A percentile compares a stretch with the other conserved stretches of the same genome.
Conservation (phyloP, 1,140 invertebrate genomes). For the Drosophila rufa region DNA sequence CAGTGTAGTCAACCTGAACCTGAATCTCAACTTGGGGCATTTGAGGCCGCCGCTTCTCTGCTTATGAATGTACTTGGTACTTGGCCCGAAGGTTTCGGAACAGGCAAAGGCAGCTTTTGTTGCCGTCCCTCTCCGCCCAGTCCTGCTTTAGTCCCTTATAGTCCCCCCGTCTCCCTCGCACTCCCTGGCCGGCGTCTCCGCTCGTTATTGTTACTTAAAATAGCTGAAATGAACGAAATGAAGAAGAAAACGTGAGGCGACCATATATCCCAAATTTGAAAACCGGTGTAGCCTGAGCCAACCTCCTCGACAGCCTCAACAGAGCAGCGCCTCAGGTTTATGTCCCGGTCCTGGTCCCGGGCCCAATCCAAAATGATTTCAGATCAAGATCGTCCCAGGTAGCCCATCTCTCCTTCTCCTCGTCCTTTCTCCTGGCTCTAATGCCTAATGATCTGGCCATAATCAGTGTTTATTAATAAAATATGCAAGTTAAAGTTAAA, state of each 20-base stretch:
- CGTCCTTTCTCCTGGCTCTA: slow-evolving; percentile 3
- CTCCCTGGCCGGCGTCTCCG: slow-evolving; percentile 19
- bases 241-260: slow-evolving; percentile 61
- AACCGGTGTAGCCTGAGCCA: slow-evolving; percentile 71
- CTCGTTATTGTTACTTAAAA: slow-evolving; percentile 80
- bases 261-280: slow-evolving; percentile 79
- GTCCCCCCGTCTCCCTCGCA: slow-evolving; percentile 20
- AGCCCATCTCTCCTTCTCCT: slow-evolving; percentile 2
- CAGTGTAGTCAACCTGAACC: slow-evolving; percentile 56
- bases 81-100: slow-evolving; percentile 59
- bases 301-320: slow-evolving; percentile 11
- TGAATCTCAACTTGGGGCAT: slow-evolving; percentile 63
- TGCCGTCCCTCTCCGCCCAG: slow-evolving; percentile 14
- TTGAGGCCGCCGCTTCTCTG: slow-evolving; percentile 45
- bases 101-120: slow-evolving; percentile 51
- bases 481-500: background rate
- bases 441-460: slow-evolving; percentile 23
- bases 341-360: slow-evolving; percentile 30
- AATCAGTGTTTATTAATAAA: slow-evolving; percentile 18
- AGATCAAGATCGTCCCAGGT: slow-evolving; percentile 27
- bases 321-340: slow-evolving; percentile 30
- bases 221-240: slow-evolving; percentile 68
- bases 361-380: slow-evolving; percentile 13
- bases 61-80: slow-evolving; percentile 79
- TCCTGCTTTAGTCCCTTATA: slow-evolving; percentile 5